Evolutionary conservation across 2,797 vertebrate species (phyloP).

Genomic region (Pteronotus mesoamericanus): DNA sequence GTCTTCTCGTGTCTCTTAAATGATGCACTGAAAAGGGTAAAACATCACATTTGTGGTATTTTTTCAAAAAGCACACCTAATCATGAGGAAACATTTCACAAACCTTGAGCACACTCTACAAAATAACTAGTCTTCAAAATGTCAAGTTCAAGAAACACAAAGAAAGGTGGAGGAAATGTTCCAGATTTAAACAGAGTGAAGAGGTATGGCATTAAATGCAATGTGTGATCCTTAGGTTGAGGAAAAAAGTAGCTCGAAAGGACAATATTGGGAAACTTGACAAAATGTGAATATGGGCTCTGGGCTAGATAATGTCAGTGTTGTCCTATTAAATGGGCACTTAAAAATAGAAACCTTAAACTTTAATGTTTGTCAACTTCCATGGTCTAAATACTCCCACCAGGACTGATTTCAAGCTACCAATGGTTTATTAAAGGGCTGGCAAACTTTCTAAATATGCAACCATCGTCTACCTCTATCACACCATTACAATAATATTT

Average conservation of each 20-base stretch:
- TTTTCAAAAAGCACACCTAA: neutral
- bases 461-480: neutral
- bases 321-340: neutral
- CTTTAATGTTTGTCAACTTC: neutral
- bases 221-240: neutral
- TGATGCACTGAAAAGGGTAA: neutral
- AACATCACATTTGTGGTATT: neutral
- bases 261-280: neutral
- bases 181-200: neutral
- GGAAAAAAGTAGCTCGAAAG: neutral
- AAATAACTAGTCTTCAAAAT: constrained; percentile 4
- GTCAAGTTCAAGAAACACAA: neutral
- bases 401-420: neutral
- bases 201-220: neutral
- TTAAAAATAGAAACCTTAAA: neutral
- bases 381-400: neutral
- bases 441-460: neutral
- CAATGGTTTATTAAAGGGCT: neutral
- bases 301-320: neutral
- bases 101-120: neutral
- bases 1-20: neutral
- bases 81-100: neutral
- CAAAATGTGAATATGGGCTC: neutral
- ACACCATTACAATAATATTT: neutral
- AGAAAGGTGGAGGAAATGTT: neutral